Evolutionary conservation across 2,797 vertebrate genomes (phyloP).

Genomic region (Pangasius mekongensis): DNA sequence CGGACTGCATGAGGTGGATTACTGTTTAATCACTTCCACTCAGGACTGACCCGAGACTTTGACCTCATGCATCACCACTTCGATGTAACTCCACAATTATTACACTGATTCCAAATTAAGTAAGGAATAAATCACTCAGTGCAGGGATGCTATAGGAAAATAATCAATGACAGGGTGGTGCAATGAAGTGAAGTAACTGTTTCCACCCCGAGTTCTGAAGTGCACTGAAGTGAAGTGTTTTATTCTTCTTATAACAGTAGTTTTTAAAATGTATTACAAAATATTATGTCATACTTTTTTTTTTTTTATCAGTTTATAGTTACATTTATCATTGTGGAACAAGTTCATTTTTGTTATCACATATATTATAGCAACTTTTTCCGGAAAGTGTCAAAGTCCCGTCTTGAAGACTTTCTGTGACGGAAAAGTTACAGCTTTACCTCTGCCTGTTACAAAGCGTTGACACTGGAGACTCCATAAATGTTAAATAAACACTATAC

Average conservation of each 20-base stretch:
- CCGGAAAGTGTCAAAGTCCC: not conserved
- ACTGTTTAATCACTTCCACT: constrained; percentile 52
- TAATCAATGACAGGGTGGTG: not conserved
- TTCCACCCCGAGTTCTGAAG: not conserved
- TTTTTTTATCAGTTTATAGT: not conserved
- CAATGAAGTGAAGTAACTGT: not conserved
- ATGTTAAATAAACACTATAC: not conserved
- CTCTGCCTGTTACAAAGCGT: not conserved
- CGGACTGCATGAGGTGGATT: constrained; percentile 33
- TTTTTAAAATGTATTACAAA: too few species aligned
- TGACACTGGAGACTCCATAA: not conserved
- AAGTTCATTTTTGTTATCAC: not conserved
- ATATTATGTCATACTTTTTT: not conserved
- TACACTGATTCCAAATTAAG: not conserved
- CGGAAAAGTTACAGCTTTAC: not conserved
- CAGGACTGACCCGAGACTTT: constrained; percentile 33
- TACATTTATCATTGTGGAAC: not conserved
- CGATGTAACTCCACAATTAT: not conserved
- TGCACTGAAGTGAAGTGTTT: not conserved
- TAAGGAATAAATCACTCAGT: not conserved
- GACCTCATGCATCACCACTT: constrained; percentile 9
- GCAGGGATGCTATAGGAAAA: not conserved
- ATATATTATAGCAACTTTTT: not conserved
- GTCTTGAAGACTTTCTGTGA: not conserved
- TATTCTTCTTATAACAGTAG: not conserved